Evolutionary conservation across 2,797 vertebrate species (phyloP), one percentile per base, ranked within the genome.

Genomic region (Tapera naevia): DNA sequence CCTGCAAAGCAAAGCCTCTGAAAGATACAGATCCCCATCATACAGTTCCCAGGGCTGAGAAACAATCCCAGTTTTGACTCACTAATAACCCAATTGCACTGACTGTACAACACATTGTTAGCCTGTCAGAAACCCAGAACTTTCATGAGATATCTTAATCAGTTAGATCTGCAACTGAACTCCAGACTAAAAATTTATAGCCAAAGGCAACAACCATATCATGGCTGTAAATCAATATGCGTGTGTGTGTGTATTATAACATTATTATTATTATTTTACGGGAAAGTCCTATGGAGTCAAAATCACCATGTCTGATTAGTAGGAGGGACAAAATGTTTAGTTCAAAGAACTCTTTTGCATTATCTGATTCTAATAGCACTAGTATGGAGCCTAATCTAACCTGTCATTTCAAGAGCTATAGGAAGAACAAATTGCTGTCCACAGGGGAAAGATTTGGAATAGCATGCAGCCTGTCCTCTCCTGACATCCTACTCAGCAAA

Each of bases 401-500:
- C 85, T 79, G 67, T 72, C 60, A 83, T 86, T 57, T 78, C 67
- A 72, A 88, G 82, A 86, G 83, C 51, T 88, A 25, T 37, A 75
- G 32, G 57, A 64, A 74, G 45, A 91, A 88, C 37, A 96, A 80
- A 85, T 66, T 73, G 50, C 74, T 2, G 3, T 61, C 16, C 19
- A 48, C 2, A 0, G 66, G 83, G 89, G 41, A 92, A 79, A 54
- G 66, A 28, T 66, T 85, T 95, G 88, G 83, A 93, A 86, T 78
- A 80, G 79, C 45, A 57, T 35, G 33, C 43, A 60, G 54, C 41
- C 74, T 97, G 93, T 95, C 95, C 89, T 97, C 94, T 95, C 71
- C 88, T 95, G 80, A 95, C 79, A 95, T 91, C 43, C 18, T 65
- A 79, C 57, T 96, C 94, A 97, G 97, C 91, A 95, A 92, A 97